Conservation (phyloP, 2,888 invertebrate species). For the Seira musarum region DNA sequence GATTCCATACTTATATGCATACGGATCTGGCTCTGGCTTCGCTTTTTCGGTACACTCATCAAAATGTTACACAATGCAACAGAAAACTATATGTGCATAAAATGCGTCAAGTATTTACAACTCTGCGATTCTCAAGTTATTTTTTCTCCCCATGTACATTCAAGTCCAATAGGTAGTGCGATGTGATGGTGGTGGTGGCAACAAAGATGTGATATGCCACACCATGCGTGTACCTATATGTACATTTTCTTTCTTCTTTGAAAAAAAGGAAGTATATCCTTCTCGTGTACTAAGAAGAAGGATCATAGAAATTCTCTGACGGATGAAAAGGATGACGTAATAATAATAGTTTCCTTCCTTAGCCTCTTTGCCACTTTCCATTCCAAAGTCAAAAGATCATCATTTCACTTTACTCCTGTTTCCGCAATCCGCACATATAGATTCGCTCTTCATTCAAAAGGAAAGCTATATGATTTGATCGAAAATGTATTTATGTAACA, state of each 20-base stretch:
- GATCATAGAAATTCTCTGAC: background rate
- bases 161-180: background rate
- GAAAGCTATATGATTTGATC: too few relatives aligned
- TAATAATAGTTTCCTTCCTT: slow-evolving; percentile 39
- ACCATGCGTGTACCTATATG: slow-evolving; percentile 34
- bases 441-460: too few relatives aligned
- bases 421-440: too few relatives aligned
- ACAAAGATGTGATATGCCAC: slow-evolving; percentile 41
- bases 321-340: slow-evolving; percentile 8
- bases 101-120: slow-evolving; percentile 10
- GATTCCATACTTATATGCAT: slow-evolving; percentile 32
- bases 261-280: slow-evolving; percentile 46
- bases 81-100: background rate
- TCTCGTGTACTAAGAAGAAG: slow-evolving; percentile 29
- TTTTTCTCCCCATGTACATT: background rate
- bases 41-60: slow-evolving; percentile 8
- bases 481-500: too few relatives aligned
- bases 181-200: slow-evolving; percentile 35
- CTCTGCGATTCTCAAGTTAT: background rate
- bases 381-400: slow-evolving; percentile 1
- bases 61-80: background rate
- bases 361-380: slow-evolving; percentile 21
- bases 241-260: slow-evolving; percentile 39
- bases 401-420: background rate
- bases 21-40: background rate